Percentiles rank a stretch among this genome's conserved stretches.
Conservation (phyloP, 2,113 vertebrate species). For the Gracilinanus agilis region DNA sequence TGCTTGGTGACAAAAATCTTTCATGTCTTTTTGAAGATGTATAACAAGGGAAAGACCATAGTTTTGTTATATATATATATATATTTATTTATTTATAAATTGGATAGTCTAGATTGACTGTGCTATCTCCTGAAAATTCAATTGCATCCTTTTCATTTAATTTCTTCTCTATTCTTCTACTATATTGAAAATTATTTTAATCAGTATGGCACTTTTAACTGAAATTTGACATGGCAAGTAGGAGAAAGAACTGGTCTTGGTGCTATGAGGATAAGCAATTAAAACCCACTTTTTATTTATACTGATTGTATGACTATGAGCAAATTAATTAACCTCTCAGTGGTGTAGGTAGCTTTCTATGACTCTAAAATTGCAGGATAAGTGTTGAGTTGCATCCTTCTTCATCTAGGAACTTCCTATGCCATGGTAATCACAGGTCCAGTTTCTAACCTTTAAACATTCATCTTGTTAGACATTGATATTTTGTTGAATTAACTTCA, state of each 20-base stretch:
- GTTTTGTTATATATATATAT: not conserved
- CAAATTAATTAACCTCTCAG: not conserved
- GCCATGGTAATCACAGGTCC: not conserved
- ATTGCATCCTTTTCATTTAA: not conserved
- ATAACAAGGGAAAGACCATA: not conserved
- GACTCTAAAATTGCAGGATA: not conserved
- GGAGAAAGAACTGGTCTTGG: not conserved
- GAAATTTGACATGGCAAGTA: not conserved
- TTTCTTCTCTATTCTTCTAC: not conserved
- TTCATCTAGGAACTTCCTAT: not conserved
- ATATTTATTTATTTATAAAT: not conserved
- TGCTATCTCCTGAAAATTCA: not conserved
- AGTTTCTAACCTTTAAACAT: not conserved
- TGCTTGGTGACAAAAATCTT: not conserved
- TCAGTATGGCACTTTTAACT: not conserved
- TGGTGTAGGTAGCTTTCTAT: not conserved
- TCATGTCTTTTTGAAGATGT: not conserved
- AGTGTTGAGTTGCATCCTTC: not conserved
- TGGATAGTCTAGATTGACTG: not conserved
- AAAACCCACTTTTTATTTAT: not conserved
- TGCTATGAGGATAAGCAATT: not conserved
- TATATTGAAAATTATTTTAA: not conserved
- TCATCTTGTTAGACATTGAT: not conserved
- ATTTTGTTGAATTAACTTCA: not conserved
- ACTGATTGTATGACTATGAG: not conserved